A percentile compares a stretch with the other conserved stretches of the same genome.
phyloP scores from a whole-genome alignment of 2,113 vertebrate genomes.

The Podarcis muralis region DNA sequence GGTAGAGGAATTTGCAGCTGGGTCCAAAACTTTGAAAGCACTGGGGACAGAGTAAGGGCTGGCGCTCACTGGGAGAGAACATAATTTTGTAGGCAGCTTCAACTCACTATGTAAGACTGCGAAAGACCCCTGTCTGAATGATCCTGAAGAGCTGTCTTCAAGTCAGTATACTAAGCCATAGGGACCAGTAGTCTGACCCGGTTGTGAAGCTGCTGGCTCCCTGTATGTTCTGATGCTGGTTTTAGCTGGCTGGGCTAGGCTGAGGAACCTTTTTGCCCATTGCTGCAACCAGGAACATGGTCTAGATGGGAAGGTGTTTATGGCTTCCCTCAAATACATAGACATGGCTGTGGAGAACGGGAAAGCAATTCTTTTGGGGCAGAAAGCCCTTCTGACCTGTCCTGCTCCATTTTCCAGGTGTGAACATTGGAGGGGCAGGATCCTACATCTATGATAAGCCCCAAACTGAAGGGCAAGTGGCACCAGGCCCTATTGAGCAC shows the following conservation, averaged over 20 bases:
- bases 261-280: not conserved
- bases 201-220: too few species aligned
- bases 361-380: not conserved
- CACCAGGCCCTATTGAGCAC: slow-evolving; percentile 69
- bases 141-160: too few species aligned
- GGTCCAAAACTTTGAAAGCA: not conserved
- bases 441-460: slow-evolving; percentile 94
- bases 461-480: slow-evolving; percentile 73
- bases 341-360: too few species aligned
- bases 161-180: too few species aligned
- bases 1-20: not conserved
- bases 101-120: too few species aligned
- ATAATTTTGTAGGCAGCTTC: too few species aligned
- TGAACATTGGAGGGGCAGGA: slow-evolving; percentile 94
- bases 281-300: not conserved
- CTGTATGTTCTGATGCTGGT: too few species aligned
- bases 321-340: not conserved
- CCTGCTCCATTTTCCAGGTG: slow-evolving; percentile 75
- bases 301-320: not conserved
- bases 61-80: too few species aligned
- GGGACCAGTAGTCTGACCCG: too few species aligned
- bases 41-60: not conserved
- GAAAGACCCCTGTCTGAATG: too few species aligned
- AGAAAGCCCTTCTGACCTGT: not conserved
- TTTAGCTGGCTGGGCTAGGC: not conserved